Base-by-base conservation (phyloP, 2,797 vertebrate species). In the Macrochelys suwanniensis region DNA sequence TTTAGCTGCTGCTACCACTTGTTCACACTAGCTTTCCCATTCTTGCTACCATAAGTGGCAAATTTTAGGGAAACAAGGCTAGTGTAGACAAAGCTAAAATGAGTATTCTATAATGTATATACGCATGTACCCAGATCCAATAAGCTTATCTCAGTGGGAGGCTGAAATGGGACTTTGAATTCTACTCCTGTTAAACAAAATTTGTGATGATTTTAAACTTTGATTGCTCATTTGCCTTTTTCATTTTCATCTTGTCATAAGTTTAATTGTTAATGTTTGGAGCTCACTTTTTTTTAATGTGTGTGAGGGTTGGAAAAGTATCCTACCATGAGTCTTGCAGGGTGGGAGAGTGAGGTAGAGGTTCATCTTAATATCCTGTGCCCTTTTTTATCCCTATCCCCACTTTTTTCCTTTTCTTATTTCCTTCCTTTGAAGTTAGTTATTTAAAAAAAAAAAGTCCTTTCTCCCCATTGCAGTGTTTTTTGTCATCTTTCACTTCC, bases 1-100 rank as follows among this genome's bases (percentile, higher is more conserved):
- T 57, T 37, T 5, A 54, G 9, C 83, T 89, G 5, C 89, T 93
- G 76, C 42, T 9, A 50, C 49, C 31, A 33, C 37, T 45, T 61
- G 23, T 89, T 95, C 26, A 84, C 54, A 77, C 0, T 2, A 1
- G 49, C 84, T 92, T 59, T 95, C n/a, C 93, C 88, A 57, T 47
- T 51, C 15, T 89, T 95, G 51, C 28, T 91, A 6, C n/a, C 92
- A 5, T 26, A 86, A 50, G n/a, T 82, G 25, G 13, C 17, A 92
- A 12, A 49, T 71, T 84, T 89, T 57, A 77, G 77, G n/a, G 61
- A 90, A 89, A 31, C 68, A 23, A 42, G 91, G 23, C 71, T 94
- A 31, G 6, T 92, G 82, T 92, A 96, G 88, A 86, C 61, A 65
- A 65, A 65, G 31, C 15, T 33, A 65, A 65, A n/a, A 65, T 95